These are phyloP conservation scores for Hymenopus coronatus DNA, from an alignment of 2,888 invertebrate species.

Conservation along the genomic window DNA sequence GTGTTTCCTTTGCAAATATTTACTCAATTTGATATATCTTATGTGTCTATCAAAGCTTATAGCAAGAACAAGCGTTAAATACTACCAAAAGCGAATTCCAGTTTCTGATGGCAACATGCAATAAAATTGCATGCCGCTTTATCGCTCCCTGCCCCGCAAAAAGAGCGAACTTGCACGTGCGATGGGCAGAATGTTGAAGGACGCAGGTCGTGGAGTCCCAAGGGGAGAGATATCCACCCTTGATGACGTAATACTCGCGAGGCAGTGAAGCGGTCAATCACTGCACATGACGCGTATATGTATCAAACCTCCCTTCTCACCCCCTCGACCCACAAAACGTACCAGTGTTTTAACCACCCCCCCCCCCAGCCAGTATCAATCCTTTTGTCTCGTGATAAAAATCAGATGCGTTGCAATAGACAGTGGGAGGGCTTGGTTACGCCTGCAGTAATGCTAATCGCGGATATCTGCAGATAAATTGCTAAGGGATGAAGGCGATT, in stretches of 20 bases:
- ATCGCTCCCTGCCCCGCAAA: not conserved
- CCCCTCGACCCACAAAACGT: not conserved
- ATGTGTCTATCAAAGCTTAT: no score
- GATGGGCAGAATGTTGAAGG: not conserved
- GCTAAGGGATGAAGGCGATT: not conserved
- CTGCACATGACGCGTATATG: constrained; percentile 23
- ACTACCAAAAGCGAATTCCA: no score
- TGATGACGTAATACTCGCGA: constrained; percentile 10
- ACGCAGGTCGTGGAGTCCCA: not conserved
- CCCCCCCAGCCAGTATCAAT: not conserved
- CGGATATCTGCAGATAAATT: not conserved
- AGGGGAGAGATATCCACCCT: not conserved
- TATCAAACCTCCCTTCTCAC: not conserved
- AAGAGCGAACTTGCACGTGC: not conserved
- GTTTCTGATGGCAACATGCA: no score
- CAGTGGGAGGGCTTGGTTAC: not conserved
- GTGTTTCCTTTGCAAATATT: no score
- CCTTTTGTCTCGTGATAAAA: not conserved
- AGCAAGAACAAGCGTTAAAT: no score
- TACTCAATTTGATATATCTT: no score
- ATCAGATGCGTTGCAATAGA: not conserved
- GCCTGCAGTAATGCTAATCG: not conserved
- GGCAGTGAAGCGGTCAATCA: constrained; percentile 27
- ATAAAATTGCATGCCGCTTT: no score
- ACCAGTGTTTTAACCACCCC: not conserved